These are phyloP conservation scores for Drosophila prosaltans DNA, from an alignment of 1,140 invertebrate genomes.

Conservation along the genomic window DNA sequence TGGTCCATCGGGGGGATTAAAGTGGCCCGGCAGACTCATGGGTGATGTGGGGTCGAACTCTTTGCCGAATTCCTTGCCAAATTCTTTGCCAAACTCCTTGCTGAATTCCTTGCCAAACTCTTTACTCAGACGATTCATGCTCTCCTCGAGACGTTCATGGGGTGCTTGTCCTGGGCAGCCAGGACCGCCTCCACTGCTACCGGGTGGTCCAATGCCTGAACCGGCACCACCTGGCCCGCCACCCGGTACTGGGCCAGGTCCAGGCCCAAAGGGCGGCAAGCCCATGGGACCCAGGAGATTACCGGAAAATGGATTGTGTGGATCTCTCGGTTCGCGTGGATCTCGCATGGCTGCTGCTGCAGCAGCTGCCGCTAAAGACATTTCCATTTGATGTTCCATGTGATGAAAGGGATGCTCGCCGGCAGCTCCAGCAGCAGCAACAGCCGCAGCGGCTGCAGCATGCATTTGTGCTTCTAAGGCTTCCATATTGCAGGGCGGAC, in stretches of 20 bases:
- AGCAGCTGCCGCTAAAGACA: slow-evolving; percentile 77
- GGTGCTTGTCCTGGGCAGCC: slow-evolving; percentile 76
- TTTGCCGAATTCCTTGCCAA: slow-evolving; percentile 68
- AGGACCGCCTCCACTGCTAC: slow-evolving; percentile 32
- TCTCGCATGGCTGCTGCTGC: slow-evolving; percentile 73
- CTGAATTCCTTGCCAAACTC: slow-evolving; percentile 68
- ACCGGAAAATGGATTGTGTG: slow-evolving; percentile 81
- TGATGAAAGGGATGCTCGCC: slow-evolving; percentile 80
- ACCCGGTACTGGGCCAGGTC: slow-evolving; percentile 43
- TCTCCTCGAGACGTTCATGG: slow-evolving; percentile 84
- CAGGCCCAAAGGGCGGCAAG: slow-evolving; percentile 74
- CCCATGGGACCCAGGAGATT: slow-evolving; percentile 84
- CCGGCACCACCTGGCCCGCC: neutral
- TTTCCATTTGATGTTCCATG: slow-evolving; percentile 83
- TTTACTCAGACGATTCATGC: slow-evolving; percentile 83
- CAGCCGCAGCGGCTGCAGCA: slow-evolving; percentile 72
- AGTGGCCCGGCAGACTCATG: slow-evolving; percentile 80
- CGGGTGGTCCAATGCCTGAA: slow-evolving; percentile 5
- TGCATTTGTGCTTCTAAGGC: slow-evolving; percentile 79
- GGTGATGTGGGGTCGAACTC: slow-evolving; percentile 73
- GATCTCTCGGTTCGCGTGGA: slow-evolving; percentile 55
- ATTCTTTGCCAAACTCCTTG: slow-evolving; percentile 74
- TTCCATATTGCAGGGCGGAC: slow-evolving; percentile 76
- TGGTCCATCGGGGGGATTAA: slow-evolving; percentile 75
- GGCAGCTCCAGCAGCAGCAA: slow-evolving; percentile 59